Conservation (phyloP, 1,140 invertebrate species). For the Nasonia vitripennis region DNA sequence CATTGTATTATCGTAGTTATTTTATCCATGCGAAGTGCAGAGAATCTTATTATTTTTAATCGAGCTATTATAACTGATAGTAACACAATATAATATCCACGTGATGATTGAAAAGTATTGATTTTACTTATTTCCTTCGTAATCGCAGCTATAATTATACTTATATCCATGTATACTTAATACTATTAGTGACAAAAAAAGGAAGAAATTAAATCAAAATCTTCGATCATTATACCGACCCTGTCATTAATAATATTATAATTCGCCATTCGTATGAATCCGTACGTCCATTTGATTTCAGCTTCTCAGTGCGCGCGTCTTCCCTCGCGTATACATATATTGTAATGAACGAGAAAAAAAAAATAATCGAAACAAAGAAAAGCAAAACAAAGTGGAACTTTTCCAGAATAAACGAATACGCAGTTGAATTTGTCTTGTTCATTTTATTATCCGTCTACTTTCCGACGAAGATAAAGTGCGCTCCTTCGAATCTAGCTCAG, state of each 20-base stretch:
- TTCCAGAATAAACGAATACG: constrained; percentile 48
- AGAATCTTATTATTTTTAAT: constrained; percentile 21
- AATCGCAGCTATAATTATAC: constrained; percentile 26
- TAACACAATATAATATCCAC: background rate
- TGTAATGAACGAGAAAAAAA: constrained; percentile 15
- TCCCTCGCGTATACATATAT: background rate
- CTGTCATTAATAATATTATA: constrained; percentile 35
- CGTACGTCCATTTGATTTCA: constrained; percentile 21
- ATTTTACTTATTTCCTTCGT: constrained; percentile 19
- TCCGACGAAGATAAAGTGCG: background rate
- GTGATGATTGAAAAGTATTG: constrained; percentile 12
- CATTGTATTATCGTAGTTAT: constrained; percentile 35
- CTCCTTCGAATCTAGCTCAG: background rate
- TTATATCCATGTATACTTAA: constrained; percentile 38
- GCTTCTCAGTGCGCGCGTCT: constrained; percentile 7
- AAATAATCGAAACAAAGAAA: constrained; percentile 12
- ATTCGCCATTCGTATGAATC: constrained; percentile 1
- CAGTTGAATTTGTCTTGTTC: constrained; percentile 20
- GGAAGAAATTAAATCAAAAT: background rate
- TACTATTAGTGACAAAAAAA: constrained; percentile 21
- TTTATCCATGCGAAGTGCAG: constrained; percentile 9
- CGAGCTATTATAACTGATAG: constrained; percentile 18
- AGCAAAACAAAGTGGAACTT: constrained; percentile 34
- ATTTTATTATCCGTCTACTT: constrained; percentile 19
- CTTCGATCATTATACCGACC: background rate